Evolutionary conservation across 2,888 invertebrate species (phyloP).

Genomic region (Noctua fimbriata): DNA sequence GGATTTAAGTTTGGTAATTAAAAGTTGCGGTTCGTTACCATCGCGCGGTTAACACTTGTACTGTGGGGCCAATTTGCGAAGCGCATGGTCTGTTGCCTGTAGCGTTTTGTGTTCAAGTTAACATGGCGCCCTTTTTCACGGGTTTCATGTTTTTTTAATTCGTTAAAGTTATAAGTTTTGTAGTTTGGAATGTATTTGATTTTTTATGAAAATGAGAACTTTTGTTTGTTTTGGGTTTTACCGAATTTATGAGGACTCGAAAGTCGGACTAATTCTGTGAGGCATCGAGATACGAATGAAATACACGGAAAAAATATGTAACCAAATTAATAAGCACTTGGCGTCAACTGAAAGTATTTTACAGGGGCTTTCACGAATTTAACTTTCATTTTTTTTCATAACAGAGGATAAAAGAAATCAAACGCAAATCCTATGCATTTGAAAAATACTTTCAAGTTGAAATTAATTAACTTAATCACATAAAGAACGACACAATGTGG

Average conservation of each 20-base stretch:
- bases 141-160: constrained; percentile 40
- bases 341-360: not conserved
- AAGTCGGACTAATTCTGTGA: not conserved
- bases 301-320: not conserved
- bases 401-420: not conserved
- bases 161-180: not conserved
- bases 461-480: constrained; percentile 4
- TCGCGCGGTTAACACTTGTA: constrained; percentile 69
- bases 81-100: constrained; percentile 55
- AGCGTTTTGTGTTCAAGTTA: constrained; percentile 55
- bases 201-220: not conserved
- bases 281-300: not conserved
- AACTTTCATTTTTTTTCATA: not conserved
- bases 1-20: constrained; percentile 86
- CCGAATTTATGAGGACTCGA: not conserved
- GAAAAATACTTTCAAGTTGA: not conserved
- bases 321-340: not conserved
- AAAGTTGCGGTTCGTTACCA: constrained; percentile 81
- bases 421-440: not conserved
- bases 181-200: not conserved
- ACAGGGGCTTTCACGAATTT: not conserved
- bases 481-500: not conserved
- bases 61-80: constrained; percentile 73
- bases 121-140: constrained; percentile 49
- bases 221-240: not conserved